Conservation (phyloP, 1,140 invertebrate species). For the Zelostemma sp. region DNA sequence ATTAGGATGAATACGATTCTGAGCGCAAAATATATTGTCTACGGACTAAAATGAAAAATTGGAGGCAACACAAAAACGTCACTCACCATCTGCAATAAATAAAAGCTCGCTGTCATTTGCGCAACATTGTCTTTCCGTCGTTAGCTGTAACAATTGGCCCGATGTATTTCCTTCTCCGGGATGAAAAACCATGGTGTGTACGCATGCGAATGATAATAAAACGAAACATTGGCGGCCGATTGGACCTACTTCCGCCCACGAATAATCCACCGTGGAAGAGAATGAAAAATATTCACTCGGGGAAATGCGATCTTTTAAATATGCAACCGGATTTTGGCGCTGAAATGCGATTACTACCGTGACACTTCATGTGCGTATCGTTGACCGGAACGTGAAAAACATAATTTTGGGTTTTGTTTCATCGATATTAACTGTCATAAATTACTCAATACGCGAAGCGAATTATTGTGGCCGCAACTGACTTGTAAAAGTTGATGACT, state of each 20-base stretch:
- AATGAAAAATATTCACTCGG: neutral
- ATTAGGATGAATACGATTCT: no score
- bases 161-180: neutral
- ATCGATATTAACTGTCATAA: neutral
- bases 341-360: neutral
- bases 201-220: constrained; percentile 4
- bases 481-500: no score
- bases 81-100: neutral
- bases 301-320: constrained; percentile 4
- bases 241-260: neutral
- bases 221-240: constrained; percentile 2
- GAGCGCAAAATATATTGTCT: no score
- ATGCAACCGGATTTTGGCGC: neutral
- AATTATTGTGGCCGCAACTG: no score
- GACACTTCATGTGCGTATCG: neutral
- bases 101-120: neutral
- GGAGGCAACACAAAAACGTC: no score
- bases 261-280: neutral
- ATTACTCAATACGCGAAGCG: no score
- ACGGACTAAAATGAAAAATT: no score
- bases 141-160: neutral
- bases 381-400: neutral
- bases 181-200: neutral
- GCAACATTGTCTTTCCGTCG: constrained; percentile 4
- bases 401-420: neutral